phyloP scores from a whole-genome alignment of 2,113 vertebrate species.

The Festucalex cinctus region DNA sequence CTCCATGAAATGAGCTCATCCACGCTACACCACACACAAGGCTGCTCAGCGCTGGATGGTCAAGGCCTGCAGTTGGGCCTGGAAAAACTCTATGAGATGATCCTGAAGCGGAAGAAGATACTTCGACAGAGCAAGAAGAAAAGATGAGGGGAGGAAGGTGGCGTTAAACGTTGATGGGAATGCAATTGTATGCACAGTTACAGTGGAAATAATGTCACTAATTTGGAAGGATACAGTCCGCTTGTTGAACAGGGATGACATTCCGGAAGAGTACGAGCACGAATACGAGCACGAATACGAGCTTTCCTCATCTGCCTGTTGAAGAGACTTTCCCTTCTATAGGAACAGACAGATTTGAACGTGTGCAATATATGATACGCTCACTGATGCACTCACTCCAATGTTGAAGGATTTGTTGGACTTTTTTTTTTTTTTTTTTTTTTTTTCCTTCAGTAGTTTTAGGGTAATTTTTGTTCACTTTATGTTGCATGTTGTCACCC shows the following conservation, averaged over 20 bases:
- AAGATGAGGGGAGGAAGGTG: conserved; percentile 59
- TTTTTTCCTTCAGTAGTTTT: neutral
- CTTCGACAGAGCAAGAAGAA: conserved; percentile 73
- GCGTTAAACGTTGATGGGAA: neutral
- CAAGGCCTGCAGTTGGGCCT: conserved; percentile 75
- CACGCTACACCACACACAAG: conserved; percentile 74
- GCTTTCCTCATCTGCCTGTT: neutral
- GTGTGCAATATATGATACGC: conserved; percentile 30
- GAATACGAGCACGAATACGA: neutral
- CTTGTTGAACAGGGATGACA: neutral
- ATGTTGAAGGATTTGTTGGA: conserved; percentile 26
- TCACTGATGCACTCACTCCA: conserved; percentile 17
- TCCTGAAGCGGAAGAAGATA: conserved; percentile 76
- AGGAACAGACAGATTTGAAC: neutral
- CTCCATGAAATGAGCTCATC: conserved; percentile 71
- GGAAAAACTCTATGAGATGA: conserved; percentile 80
- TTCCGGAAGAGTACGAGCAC: neutral
- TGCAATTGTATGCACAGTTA: neutral
- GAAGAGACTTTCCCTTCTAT: neutral
- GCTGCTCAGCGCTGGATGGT: conserved; percentile 76
- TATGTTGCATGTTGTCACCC: neutral
- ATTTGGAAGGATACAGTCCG: neutral
- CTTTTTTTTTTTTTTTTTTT: too few relatives aligned
- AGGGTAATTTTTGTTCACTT: neutral
- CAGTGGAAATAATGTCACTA: neutral